A percentile compares a stretch with the other conserved stretches of the same genome.
phyloP scores from a whole-genome alignment of 2,113 vertebrate genomes.

The Corydoras sp. region DNA sequence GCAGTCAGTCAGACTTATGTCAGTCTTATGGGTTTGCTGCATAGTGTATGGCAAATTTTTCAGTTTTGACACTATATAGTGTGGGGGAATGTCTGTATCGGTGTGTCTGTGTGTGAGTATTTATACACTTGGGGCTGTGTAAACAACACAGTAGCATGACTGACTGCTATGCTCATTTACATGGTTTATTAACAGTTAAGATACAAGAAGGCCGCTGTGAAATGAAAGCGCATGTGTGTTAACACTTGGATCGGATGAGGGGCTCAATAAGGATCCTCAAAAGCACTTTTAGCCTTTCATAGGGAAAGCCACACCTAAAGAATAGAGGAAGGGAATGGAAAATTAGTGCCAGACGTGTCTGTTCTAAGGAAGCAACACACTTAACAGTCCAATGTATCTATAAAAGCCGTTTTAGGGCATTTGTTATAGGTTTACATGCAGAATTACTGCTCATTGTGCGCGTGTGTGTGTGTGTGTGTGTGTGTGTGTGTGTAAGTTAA shows the following conservation, averaged over 20 bases:
- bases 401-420: slow-evolving; percentile 34
- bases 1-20: slow-evolving; percentile 83
- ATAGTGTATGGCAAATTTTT: no score
- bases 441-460: slow-evolving; percentile 3
- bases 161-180: slow-evolving; percentile 82
- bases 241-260: slow-evolving; percentile 84
- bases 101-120: neutral
- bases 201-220: slow-evolving; percentile 73
- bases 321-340: slow-evolving; percentile 85
- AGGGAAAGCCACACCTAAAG: slow-evolving; percentile 90
- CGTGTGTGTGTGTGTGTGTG: no score
- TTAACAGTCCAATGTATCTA: slow-evolving; percentile 15
- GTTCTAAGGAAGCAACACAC: slow-evolving; percentile 38
- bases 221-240: slow-evolving; percentile 73
- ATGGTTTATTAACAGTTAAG: slow-evolving; percentile 49
- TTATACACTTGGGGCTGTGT: slow-evolving; percentile 23
- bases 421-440: neutral
- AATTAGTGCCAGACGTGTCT: slow-evolving; percentile 71
- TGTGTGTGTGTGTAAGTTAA: no score
- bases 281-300: slow-evolving; percentile 86
- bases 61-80: no score
- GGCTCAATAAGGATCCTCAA: slow-evolving; percentile 84
- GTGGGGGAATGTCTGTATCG: neutral
- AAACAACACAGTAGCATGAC: slow-evolving; percentile 52
- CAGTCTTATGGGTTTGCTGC: slow-evolving; percentile 45